phyloP scores from a whole-genome alignment of 2,888 invertebrate genomes.

The Limnephilus lunatus region DNA sequence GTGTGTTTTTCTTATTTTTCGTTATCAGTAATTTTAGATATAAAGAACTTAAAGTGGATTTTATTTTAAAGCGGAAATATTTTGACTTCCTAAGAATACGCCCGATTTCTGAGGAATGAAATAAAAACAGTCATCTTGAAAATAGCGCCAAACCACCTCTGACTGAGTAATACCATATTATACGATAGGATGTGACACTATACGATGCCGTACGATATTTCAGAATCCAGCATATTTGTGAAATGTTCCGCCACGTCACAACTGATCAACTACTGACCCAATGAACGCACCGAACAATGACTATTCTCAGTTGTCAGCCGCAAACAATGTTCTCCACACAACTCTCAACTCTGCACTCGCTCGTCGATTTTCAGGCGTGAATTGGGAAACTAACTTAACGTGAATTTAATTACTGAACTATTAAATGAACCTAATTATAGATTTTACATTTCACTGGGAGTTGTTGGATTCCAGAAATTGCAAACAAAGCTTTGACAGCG shows the following conservation, averaged over 20 bases:
- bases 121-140: background rate
- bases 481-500: background rate
- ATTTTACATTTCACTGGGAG: background rate
- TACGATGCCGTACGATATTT: background rate
- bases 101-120: no score
- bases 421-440: background rate
- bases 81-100: no score
- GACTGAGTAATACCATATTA: background rate
- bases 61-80: no score
- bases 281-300: background rate
- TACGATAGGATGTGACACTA: background rate
- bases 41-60: no score
- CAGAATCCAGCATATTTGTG: background rate
- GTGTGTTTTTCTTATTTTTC: no score
- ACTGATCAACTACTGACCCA: background rate
- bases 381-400: background rate
- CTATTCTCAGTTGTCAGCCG: conserved; percentile 2
- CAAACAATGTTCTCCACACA: background rate
- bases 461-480: background rate
- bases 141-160: background rate
- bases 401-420: background rate
- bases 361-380: background rate
- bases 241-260: background rate
- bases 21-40: no score
- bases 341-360: background rate